phyloP scores from a whole-genome alignment of 2,113 vertebrate genomes.

The Phalacrocorax aristotelis region DNA sequence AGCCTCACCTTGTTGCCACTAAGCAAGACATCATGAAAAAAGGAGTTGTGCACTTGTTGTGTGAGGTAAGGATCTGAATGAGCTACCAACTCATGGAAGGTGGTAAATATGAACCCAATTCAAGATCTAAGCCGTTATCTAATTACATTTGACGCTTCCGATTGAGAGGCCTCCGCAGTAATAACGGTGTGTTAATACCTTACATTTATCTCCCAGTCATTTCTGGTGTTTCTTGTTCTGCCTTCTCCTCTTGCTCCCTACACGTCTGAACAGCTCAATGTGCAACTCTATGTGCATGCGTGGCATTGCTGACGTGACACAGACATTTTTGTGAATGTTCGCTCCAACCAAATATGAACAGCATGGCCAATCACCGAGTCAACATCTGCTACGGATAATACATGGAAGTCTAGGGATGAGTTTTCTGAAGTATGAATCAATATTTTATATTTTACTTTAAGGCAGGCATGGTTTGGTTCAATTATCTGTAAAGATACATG shows the following conservation, averaged over 20 bases:
- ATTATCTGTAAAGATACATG: not conserved
- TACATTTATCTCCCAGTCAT: not conserved
- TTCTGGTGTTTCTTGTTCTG: not conserved
- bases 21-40: not conserved
- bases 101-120: not conserved
- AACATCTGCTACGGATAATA: not conserved
- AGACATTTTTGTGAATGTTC: not conserved
- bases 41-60: fast-evolving
- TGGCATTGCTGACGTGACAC: not conserved
- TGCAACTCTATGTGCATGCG: fast-evolving
- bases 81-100: not conserved
- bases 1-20: not conserved
- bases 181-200: not conserved
- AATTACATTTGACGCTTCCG: not conserved
- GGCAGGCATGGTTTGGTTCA: not conserved
- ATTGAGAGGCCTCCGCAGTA: not conserved
- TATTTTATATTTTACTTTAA: not conserved
- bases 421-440: not conserved
- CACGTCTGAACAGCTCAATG: fast-evolving
- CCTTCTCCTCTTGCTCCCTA: not conserved
- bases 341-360: not conserved
- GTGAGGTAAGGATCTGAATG: not conserved
- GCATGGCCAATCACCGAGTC: not conserved
- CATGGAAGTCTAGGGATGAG: not conserved
- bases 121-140: not conserved